Conservation (phyloP, 23 tunicate genomes). For the Ascidia mentula region DNA sequence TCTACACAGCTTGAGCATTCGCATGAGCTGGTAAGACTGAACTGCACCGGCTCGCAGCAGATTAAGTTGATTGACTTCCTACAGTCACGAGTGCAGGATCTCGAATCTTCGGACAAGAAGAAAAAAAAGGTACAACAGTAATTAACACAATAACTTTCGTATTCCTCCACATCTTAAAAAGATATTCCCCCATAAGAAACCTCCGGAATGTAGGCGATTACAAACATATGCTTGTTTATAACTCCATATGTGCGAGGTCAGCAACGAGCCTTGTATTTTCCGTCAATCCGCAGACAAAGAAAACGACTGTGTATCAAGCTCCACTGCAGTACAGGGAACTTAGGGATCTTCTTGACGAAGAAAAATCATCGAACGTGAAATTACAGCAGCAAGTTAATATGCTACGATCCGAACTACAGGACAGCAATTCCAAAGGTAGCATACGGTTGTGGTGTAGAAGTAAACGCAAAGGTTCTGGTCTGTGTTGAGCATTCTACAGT, state of each 20-base stretch:
- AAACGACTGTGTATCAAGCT: conserved; percentile 78
- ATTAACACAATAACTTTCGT: no score
- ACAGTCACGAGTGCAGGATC: conserved; percentile 69
- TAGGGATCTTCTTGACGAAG: conserved; percentile 75
- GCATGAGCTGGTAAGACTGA: conserved; percentile 68
- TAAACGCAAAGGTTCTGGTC: no score
- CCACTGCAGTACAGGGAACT: conserved; percentile 91
- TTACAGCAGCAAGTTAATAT: conserved; percentile 83
- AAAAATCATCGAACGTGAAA: conserved; percentile 63
- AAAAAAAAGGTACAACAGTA: conserved; percentile 75
- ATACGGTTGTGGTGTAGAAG: no score
- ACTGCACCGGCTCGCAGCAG: conserved; percentile 84
- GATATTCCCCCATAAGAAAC: no score
- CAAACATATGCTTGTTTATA: no score
- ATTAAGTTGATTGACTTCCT: conserved; percentile 82
- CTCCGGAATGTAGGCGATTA: no score
- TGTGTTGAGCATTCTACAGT: no score
- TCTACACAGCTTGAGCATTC: conserved; percentile 62
- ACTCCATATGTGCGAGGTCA: neutral
- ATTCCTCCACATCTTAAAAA: no score
- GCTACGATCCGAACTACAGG: conserved; percentile 72
- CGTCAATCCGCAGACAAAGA: conserved; percentile 20
- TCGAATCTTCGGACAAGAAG: conserved; percentile 81
- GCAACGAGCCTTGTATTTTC: neutral
- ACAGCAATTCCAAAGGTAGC: conserved; percentile 64